These are phyloP conservation scores for Cassiopea andromeda DNA, from an alignment of 30 jellyfish, hydroid and myxozoan genomes.

Conservation along the genomic window DNA sequence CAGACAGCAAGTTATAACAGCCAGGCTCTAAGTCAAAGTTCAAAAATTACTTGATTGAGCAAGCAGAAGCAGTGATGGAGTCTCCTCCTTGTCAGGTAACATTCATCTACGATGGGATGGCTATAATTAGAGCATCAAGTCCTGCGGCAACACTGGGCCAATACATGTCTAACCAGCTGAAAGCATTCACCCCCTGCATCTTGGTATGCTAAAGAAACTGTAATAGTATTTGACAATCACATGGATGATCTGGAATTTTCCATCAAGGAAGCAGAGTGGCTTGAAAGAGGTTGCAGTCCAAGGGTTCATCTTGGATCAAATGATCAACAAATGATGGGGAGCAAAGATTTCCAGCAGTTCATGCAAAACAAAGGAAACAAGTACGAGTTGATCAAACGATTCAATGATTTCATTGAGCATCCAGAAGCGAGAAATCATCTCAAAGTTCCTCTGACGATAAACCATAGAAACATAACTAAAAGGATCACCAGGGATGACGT, in stretches of 20 bases:
- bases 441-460: constrained; percentile 50
- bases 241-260: constrained; percentile 59
- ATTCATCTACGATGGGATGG: constrained; percentile 59
- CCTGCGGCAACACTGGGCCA: constrained; percentile 66
- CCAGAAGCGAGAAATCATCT: constrained; percentile 64
- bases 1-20: constrained; percentile 56
- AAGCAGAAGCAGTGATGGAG: constrained; percentile 54
- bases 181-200: constrained; percentile 58
- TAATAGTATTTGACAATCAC: constrained; percentile 57
- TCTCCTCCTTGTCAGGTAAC: constrained; percentile 53
- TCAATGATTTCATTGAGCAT: constrained; percentile 52
- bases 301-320: constrained; percentile 69
- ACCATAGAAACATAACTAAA: constrained; percentile 55
- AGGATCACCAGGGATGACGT: constrained; percentile 52
- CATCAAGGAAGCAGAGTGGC: constrained; percentile 49
- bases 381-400: constrained; percentile 63
- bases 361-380: constrained; percentile 59
- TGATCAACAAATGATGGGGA: constrained; percentile 47
- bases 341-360: constrained; percentile 48
- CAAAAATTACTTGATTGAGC: constrained; percentile 33
- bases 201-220: constrained; percentile 47
- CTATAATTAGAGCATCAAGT: constrained; percentile 58
- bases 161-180: constrained; percentile 69
- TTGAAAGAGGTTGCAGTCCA: constrained; percentile 71
- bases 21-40: constrained; percentile 54